phyloP scores from a whole-genome alignment of 2,113 vertebrate species.

The Larimichthys crocea region DNA sequence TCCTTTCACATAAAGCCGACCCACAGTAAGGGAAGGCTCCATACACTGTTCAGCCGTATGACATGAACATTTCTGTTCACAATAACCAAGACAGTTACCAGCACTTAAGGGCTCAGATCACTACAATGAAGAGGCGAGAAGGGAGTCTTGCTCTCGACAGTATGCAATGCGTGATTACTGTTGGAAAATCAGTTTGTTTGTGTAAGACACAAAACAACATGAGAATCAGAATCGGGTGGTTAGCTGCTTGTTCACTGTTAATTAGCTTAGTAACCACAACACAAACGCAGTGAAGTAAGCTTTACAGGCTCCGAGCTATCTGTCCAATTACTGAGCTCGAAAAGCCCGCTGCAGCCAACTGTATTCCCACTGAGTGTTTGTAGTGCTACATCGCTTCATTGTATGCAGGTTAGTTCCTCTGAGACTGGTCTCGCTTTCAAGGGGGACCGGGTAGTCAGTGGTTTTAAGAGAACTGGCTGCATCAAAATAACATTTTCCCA shows the following conservation, averaged over 20 bases:
- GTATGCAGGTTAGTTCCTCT: constrained; percentile 8
- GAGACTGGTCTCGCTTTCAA: not conserved
- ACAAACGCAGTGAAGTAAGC: constrained; percentile 34
- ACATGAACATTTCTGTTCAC: constrained; percentile 10
- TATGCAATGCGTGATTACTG: not conserved
- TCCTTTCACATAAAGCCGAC: constrained; percentile 30
- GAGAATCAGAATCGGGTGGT: constrained; percentile 31
- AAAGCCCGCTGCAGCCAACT: constrained; percentile 36
- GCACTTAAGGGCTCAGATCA: constrained; percentile 21
- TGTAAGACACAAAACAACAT: constrained; percentile 32
- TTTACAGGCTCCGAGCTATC: constrained; percentile 18
- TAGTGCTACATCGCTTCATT: not conserved
- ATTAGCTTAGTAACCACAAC: constrained; percentile 60
- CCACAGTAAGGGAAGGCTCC: not conserved
- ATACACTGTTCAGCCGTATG: not conserved
- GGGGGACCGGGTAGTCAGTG: not conserved
- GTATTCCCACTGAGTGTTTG: constrained; percentile 32
- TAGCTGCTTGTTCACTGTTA: constrained; percentile 64
- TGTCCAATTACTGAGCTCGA: constrained; percentile 60
- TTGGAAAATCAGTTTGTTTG: not conserved
- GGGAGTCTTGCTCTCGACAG: not conserved
- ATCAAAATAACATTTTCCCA: not conserved
- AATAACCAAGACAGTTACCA: not conserved
- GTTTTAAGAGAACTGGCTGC: not conserved
- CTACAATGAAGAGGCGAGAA: not conserved